A percentile compares a stretch with the other conserved stretches of the same genome.
Conservation (phyloP, 35 echinoderm and acorn worm species). For the Anneissia japonica region DNA sequence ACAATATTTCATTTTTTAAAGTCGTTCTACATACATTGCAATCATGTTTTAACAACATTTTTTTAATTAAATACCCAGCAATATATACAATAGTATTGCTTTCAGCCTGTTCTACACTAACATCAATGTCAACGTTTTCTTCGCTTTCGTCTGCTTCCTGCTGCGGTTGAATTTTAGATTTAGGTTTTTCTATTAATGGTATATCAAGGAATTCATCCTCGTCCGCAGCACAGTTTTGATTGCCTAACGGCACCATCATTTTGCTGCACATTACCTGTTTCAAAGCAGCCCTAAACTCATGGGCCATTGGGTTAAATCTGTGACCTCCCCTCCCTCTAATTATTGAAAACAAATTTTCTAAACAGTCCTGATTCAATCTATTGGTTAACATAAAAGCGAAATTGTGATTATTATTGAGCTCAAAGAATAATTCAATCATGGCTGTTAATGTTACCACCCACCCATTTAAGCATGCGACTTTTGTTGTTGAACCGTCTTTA, state of each 20-base stretch:
- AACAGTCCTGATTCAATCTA: constrained; percentile 9
- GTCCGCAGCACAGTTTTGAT: not conserved
- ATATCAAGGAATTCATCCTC: not conserved
- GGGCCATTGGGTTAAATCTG: not conserved
- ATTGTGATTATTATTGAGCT: not conserved
- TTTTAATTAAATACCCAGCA: not conserved
- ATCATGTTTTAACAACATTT: not conserved
- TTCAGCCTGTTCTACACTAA: not conserved
- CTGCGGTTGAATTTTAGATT: not conserved
- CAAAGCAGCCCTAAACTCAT: not conserved
- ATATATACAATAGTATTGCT: not conserved
- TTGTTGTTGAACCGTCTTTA: not conserved
- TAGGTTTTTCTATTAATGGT: not conserved
- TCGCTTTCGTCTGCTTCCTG: not conserved
- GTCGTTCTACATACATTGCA: not conserved
- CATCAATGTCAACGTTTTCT: not conserved
- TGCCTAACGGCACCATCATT: not conserved
- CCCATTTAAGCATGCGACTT: not conserved
- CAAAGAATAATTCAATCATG: not conserved
- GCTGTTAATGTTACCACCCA: not conserved
- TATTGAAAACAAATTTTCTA: not conserved
- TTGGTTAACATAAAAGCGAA: not conserved
- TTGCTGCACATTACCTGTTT: constrained; percentile 9
- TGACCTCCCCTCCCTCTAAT: not conserved
- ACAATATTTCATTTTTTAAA: not conserved